Base-by-base conservation (phyloP, 2,797 vertebrate genomes). In the Lates japonicus region DNA sequence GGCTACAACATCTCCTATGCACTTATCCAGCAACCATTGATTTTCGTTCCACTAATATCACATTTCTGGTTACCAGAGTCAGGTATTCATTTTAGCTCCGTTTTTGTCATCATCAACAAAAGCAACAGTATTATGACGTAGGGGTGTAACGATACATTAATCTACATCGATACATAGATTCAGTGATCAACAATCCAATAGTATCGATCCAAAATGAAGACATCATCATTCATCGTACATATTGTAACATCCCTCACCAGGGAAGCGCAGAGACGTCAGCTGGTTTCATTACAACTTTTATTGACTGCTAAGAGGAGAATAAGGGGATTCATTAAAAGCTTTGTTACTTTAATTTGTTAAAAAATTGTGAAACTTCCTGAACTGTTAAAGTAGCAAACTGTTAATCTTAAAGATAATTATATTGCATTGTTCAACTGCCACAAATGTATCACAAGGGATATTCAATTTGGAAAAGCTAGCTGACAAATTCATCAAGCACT, bases 21-120 rank as follows among this genome's bases (percentile, higher is more conserved):
- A 42, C 7, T 17, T 44, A 60, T 48, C 16, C 16, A 31, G 25
- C 41, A 44, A 14, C 17, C 42, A 44, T 16, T 16, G 16, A 16
- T 29, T 76, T 59, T 49, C 12, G 46, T 52, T 6, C 2, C 17
- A 46, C 12, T 17, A n/a, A 59, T 70, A 70, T 75, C 20, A 14
- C 13, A 37, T 37, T 33, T 76, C 25, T 37, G 29, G 37, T 54
- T 29, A 70, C 11, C 12, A 5, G 11, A 52, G 37, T 20, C 25
- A 5, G n/a, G 57, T 37, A 70, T 70, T 61, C 25, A 9, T 39
- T 33, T 44, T 41, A 39, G n/a, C 7, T 31, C 13, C n/a, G 46
- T 65, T 76, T 66, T 61, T 54, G 22, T 54, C 37, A 20, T 61
- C 17, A 59, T 7, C 59, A 59, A 60, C 25, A 76, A 80, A 76